phyloP scores from a whole-genome alignment of 2,888 invertebrate genomes.

The Platycheirus albimanus region DNA sequence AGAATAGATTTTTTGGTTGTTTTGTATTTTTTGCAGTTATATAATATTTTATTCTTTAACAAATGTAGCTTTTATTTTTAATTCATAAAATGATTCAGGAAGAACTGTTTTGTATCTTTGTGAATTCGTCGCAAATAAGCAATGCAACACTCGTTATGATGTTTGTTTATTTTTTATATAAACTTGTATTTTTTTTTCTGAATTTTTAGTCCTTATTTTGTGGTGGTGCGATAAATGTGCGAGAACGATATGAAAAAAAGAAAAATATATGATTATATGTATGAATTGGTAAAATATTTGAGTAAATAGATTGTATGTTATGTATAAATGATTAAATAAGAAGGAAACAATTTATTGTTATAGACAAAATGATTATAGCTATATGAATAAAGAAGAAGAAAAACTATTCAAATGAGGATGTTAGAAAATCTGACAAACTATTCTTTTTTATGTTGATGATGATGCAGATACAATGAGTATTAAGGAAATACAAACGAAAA shows the following conservation, averaged over 20 bases:
- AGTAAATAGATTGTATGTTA: constrained; percentile 54
- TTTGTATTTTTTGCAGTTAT: constrained; percentile 48
- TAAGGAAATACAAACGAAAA: neutral
- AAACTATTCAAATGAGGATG: neutral
- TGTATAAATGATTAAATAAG: constrained; percentile 3
- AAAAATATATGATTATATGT: constrained; percentile 69
- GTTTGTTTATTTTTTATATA: constrained; percentile 71
- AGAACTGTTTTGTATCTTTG: constrained; percentile 74
- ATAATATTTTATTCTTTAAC: constrained; percentile 55
- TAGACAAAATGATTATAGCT: neutral
- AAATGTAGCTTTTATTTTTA: constrained; percentile 56
- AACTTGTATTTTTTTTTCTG: constrained; percentile 46
- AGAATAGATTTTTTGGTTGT: constrained; percentile 61
- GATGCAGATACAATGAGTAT: neutral
- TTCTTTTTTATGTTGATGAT: neutral
- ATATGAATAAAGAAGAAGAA: neutral
- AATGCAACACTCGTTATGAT: constrained; percentile 76
- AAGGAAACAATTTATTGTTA: constrained; percentile 13
- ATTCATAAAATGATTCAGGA: constrained; percentile 50
- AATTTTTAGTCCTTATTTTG: constrained; percentile 75
- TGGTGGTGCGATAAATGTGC: constrained; percentile 73
- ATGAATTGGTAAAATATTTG: constrained; percentile 66
- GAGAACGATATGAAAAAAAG: constrained; percentile 76
- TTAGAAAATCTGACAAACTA: neutral
- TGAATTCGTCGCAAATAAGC: constrained; percentile 77